Conservation (phyloP, 64 coral and sea anemone genomes). For the Cladopsammia gracilis region DNA sequence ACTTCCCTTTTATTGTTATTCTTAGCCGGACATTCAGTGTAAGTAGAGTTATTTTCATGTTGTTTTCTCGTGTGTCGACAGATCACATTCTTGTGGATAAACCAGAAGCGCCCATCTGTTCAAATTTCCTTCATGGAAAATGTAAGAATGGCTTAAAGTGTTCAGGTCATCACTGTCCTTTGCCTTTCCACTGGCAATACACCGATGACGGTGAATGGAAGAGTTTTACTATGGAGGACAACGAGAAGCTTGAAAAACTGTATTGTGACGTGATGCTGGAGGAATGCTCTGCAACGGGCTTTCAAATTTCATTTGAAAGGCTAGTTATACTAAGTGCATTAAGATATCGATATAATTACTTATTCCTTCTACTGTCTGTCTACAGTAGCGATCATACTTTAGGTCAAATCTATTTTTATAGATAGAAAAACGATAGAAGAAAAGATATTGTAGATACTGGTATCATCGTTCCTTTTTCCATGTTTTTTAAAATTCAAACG, state of each 20-base stretch:
- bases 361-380: too few species aligned
- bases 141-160: slow-evolving; percentile 75
- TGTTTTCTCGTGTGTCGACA: neutral
- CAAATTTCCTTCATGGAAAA: slow-evolving; percentile 56
- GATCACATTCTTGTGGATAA: slow-evolving; percentile 25
- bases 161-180: slow-evolving; percentile 59
- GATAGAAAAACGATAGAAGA: too few species aligned
- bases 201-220: slow-evolving; percentile 15
- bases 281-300: neutral
- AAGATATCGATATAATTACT: too few species aligned
- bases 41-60: neutral
- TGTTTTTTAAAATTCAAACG: too few species aligned
- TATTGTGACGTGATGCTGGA: slow-evolving; percentile 66
- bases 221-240: slow-evolving; percentile 42
- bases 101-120: slow-evolving; percentile 45
- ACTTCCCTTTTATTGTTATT: too few species aligned
- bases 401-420: too few species aligned
- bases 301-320: neutral
- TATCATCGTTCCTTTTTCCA: too few species aligned
- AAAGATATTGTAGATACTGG: too few species aligned
- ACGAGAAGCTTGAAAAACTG: slow-evolving; percentile 76
- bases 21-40: too few species aligned
- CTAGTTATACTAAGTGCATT: too few species aligned
- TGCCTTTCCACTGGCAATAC: slow-evolving; percentile 88
- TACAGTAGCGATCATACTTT: too few species aligned